Base-by-base conservation (phyloP, 2,113 vertebrate genomes). In the Phrynosoma platyrhinos region DNA sequence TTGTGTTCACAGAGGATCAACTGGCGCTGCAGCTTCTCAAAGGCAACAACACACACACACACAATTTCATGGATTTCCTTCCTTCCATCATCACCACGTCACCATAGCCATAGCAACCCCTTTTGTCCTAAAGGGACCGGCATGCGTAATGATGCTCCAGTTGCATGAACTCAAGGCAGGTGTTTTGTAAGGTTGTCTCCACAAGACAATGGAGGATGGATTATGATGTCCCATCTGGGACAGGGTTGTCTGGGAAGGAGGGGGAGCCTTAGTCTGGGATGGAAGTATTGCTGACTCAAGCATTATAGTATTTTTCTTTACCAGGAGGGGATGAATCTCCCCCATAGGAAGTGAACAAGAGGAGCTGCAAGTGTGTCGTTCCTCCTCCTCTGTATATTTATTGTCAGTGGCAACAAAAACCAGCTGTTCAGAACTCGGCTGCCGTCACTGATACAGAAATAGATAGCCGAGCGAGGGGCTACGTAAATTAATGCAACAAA, bases 91-190 rank as follows among this genome's bases (percentile, higher is more conserved):
- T 71, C 8, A 79, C 42, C 14, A 53, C 40, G 32, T 83, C 87
- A 69, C n/a, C 27, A 74, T 53, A 23, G 30, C 90, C 92, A 64
- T 25, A 75, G n/a, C 87, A 79, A 72, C 86, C 66, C 83, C 66
- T 89, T 91, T 84, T 72, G 36, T 74, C 90, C 90, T 83, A 66
- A 72, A 8, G 2, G 30, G 27, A 84, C 91, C 91, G 83, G 82
- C 32, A 83, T 88, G 89, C 32, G 53, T 62, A 75, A 0, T 4
- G 36, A 2, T 36, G 21, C 42, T 84, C 47, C 30, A 81, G 81
- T 64, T 5, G 47, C 1, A 25, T 30, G 12, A 58, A 66, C 68
- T 81, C 68, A 25, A 85, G 68, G 53, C 66, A 80, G 66, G 1
- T 3, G 6, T 14, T 12, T 10, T 78, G 52, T 72, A 62, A 76